Percentiles rank a stretch among this genome's conserved stretches.
Conservation (phyloP, 2,797 vertebrate genomes). For the Triplophysa yarkandensis region DNA sequence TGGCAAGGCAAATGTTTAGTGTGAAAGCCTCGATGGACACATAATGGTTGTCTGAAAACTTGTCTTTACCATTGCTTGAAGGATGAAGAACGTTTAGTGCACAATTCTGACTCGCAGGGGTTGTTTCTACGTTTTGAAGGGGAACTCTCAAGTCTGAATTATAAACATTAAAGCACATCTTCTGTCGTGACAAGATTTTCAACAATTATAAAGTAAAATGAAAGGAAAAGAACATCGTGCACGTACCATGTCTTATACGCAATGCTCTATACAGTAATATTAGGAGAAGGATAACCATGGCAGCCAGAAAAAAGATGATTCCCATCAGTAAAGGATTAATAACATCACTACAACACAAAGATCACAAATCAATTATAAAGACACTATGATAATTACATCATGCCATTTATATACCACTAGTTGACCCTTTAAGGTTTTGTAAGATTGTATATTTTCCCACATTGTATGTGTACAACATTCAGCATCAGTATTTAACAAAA, state of each 20-base stretch:
- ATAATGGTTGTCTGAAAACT: not conserved
- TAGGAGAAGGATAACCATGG: slow-evolving; percentile 34
- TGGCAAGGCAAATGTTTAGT: slow-evolving; percentile 12
- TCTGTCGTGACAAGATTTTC: not conserved
- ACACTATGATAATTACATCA: not conserved
- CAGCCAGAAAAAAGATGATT: slow-evolving; percentile 41
- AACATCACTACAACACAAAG: slow-evolving; percentile 14
- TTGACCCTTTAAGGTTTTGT: not conserved
- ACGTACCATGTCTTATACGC: slow-evolving; percentile 27
- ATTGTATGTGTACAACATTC: not conserved
- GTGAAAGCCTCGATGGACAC: not conserved
- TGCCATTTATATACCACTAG: not conserved
- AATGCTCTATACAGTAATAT: slow-evolving; percentile 23
- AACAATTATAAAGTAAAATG: no score
- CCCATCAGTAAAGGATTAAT: not conserved
- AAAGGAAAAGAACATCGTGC: not conserved
- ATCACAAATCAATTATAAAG: not conserved
- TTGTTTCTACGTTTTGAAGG: not conserved
- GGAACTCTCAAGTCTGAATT: not conserved
- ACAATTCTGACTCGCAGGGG: not conserved
- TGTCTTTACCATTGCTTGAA: slow-evolving; percentile 34
- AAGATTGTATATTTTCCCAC: not conserved
- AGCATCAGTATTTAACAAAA: no score
- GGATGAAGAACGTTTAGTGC: not conserved
- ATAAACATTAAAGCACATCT: not conserved